phyloP scores from a whole-genome alignment of 2,113 vertebrate genomes.

The Eptesicus fuscus region DNA sequence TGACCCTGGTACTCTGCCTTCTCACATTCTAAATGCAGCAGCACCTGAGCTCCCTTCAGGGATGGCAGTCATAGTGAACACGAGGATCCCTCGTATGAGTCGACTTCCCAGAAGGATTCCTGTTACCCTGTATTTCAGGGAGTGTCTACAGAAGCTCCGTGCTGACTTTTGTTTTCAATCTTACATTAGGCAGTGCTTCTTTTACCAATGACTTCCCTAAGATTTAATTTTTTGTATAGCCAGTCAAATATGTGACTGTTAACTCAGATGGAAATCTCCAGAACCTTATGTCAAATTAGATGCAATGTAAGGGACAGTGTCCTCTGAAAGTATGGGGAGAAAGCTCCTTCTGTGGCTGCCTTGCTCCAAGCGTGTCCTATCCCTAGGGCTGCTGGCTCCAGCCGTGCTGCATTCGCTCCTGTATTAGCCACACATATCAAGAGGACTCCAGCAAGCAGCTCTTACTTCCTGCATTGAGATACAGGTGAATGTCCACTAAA shows the following conservation, averaged over 20 bases:
- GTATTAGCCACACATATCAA: not conserved
- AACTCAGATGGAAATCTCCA: not conserved
- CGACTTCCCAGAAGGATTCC: not conserved
- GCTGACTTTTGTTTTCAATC: conserved; percentile 1
- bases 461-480: not conserved
- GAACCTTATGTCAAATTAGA: not conserved
- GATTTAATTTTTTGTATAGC: not conserved
- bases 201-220: not conserved
- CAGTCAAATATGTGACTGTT: not conserved
- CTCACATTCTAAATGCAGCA: not conserved
- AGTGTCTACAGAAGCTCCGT: not conserved
- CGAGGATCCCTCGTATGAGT: not conserved
- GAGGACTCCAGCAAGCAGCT: not conserved
- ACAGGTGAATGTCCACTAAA: not conserved
- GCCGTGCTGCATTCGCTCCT: not conserved
- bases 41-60: not conserved
- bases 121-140: not conserved
- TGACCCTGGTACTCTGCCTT: not conserved
- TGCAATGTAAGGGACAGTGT: not conserved
- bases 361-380: not conserved
- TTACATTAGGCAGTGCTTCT: not conserved
- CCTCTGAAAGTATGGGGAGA: not conserved
- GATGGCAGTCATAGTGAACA: not conserved
- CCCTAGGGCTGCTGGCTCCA: not conserved
- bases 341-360: not conserved